A percentile compares a stretch with the other conserved stretches of the same genome.
Evolutionary conservation across 2,888 invertebrate genomes (phyloP).

Genomic region (Drosophila kambysellisi): DNA sequence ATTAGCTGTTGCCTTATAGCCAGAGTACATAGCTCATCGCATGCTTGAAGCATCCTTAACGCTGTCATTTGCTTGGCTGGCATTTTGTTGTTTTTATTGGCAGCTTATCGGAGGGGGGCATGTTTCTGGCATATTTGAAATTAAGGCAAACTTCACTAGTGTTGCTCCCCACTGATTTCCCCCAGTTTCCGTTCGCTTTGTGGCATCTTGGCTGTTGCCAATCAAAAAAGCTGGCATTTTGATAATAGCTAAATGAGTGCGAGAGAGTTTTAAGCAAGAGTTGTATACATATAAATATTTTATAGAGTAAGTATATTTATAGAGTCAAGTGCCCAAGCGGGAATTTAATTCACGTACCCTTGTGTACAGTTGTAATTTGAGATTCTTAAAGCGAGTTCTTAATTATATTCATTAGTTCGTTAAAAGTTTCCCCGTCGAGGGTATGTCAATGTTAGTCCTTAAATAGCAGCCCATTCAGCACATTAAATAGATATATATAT

Average conservation of each 20-base stretch:
- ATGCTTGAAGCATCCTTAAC: constrained; percentile 19
- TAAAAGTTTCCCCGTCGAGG: neutral
- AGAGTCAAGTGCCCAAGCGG: constrained; percentile 1
- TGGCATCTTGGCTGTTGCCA: constrained; percentile 20
- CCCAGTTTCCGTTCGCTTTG: neutral
- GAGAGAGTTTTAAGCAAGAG: constrained; percentile 14
- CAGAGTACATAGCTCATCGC: neutral
- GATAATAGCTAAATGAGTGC: constrained; percentile 19
- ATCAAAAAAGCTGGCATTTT: constrained; percentile 25
- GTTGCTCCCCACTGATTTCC: constrained; percentile 10
- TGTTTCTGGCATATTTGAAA: constrained; percentile 45
- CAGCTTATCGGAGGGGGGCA: constrained; percentile 36
- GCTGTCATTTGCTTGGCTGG: constrained; percentile 25
- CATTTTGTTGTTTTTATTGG: constrained; percentile 55
- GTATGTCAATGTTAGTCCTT: neutral
- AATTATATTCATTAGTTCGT: neutral
- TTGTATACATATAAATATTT: neutral
- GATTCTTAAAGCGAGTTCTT: neutral
- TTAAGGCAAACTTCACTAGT: constrained; percentile 43
- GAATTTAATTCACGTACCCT: neutral
- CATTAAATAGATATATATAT: neutral
- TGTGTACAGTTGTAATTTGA: neutral
- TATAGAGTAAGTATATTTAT: neutral
- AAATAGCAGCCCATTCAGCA: neutral
- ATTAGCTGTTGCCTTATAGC: neutral